Evolutionary conservation across 2,888 invertebrate species (phyloP), one percentile per base, ranked within the genome.

Genomic region (Zygogramma bicolorata): DNA sequence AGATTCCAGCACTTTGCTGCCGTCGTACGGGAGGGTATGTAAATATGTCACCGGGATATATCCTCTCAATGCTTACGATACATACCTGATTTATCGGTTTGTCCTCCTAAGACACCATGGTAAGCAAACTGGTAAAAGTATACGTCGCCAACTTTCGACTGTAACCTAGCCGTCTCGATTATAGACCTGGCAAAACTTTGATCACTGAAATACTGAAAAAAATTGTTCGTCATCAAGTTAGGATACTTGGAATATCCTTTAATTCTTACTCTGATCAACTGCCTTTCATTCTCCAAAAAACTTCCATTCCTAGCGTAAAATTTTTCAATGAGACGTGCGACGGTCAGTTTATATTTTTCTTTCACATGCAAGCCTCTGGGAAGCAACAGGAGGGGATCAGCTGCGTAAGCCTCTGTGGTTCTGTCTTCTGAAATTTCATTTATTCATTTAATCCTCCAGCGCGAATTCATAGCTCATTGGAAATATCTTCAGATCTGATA

Each of bases 71-170:
- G 1, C n/a, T 38, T 38, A 7, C 0, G 1, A 15, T 67, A 29
- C 46, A 49, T 59, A 75, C 75, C 68, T 71, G 75, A 65, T 46
- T 80, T 74, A 6, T 79, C 74, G n/a, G 71, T 67, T 60, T 79
- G 78, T 58, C 75, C 75, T 7, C 78, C 81, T 4, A 75, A 25
- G 29, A 69, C 69, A 3, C 76, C 81, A 68, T 74, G 73, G 60
- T 80, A 79, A 7, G 77, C 77, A 66, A 81, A 81, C 53, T 77
- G 71, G 42, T 81, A 81, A n/a, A 80, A 74, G 62, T 76, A 79
- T 7, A 81, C 79, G 15, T 77, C 76, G 18, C 61, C 65, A 68
- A 72, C 74, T 60, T 59, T 70, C 7, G 80, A 77, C 46, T 78
- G 76, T 4, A 81, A 57, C 59, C 75, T 74, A 7, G 80, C 81